A percentile compares a stretch with the other conserved stretches of the same genome.
Evolutionary conservation across 1,140 invertebrate species (phyloP).

Genomic region (Ericerus pela): DNA sequence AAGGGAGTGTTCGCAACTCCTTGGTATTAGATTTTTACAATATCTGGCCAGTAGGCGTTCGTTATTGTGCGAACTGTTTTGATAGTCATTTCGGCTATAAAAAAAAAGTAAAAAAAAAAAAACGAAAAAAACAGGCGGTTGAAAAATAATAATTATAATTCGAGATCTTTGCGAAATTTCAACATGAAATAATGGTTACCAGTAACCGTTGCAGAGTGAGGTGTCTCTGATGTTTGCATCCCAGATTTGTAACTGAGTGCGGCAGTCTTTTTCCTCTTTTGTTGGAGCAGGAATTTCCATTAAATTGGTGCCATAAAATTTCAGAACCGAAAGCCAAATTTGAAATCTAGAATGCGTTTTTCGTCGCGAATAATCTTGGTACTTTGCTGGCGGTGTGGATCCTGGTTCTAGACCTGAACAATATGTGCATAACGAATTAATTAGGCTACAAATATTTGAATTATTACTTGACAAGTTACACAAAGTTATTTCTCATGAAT

Average conservation of each 20-base stretch:
- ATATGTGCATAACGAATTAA: too few relatives aligned
- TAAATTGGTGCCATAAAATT: slow-evolving; percentile 55
- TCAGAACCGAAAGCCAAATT: slow-evolving; percentile 74
- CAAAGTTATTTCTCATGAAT: too few relatives aligned
- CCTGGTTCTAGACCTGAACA: slow-evolving; percentile 7
- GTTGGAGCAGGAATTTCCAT: slow-evolving; percentile 35
- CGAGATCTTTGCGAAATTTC: too few relatives aligned
- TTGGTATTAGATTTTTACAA: slow-evolving; percentile 57
- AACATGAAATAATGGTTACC: too few relatives aligned
- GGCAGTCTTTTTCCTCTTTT: slow-evolving; percentile 37
- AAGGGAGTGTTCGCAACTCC: slow-evolving; percentile 59
- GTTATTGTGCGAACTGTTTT: background rate
- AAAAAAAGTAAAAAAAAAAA: background rate
- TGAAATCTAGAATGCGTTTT: slow-evolving; percentile 35
- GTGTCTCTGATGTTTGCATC: slow-evolving; percentile 57
- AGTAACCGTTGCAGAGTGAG: too few relatives aligned
- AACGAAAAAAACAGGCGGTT: too few relatives aligned
- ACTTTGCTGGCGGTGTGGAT: slow-evolving; percentile 16
- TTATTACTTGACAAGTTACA: too few relatives aligned
- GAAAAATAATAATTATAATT: too few relatives aligned
- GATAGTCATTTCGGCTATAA: background rate
- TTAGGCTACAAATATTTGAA: too few relatives aligned
- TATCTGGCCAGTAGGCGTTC: slow-evolving; percentile 47
- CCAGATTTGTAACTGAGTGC: slow-evolving; percentile 65
- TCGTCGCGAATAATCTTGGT: background rate